A percentile compares a stretch with the other conserved stretches of the same genome.
Conservation (phyloP, 2,113 vertebrate genomes). For the Lipophrys pholis region DNA sequence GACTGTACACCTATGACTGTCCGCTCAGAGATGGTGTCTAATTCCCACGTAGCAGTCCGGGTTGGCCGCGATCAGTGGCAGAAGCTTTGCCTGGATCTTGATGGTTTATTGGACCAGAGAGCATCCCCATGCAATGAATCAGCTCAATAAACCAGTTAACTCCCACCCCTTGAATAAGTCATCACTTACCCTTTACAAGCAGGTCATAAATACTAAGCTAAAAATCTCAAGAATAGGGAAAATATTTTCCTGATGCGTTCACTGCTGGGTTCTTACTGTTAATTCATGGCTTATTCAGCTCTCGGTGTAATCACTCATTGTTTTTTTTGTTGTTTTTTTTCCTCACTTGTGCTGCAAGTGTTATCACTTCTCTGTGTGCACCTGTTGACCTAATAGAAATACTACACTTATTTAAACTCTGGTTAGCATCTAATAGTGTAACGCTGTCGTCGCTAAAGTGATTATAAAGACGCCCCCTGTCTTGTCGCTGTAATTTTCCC, state of each 20-base stretch:
- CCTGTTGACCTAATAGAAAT: constrained; percentile 35
- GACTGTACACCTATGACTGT: constrained; percentile 51
- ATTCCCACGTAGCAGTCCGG: constrained; percentile 67
- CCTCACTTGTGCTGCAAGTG: neutral
- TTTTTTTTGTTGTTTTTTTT: constrained; percentile 8
- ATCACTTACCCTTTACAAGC: constrained; percentile 31
- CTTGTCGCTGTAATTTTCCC: constrained; percentile 22
- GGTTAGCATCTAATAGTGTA: constrained; percentile 28
- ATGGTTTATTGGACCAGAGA: constrained; percentile 68
- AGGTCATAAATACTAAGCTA: constrained; percentile 51
- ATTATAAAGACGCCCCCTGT: constrained; percentile 33
- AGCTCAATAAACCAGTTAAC: constrained; percentile 69
- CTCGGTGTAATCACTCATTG: constrained; percentile 7
- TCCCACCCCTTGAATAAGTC: constrained; percentile 37
- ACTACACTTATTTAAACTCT: constrained; percentile 30
- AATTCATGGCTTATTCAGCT: constrained; percentile 32
- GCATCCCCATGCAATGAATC: constrained; percentile 68
- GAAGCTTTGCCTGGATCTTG: constrained; percentile 60
- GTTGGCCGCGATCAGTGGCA: constrained; percentile 62
- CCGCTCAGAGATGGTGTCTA: constrained; percentile 54
- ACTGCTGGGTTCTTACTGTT: constrained; percentile 3
- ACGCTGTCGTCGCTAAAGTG: constrained; percentile 13
- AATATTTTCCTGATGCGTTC: constrained; percentile 28
- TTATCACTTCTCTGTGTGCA: constrained; percentile 18
- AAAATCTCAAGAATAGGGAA: constrained; percentile 26